phyloP scores from a whole-genome alignment of 2,888 invertebrate genomes.

The Steinernema scapterisci region DNA sequence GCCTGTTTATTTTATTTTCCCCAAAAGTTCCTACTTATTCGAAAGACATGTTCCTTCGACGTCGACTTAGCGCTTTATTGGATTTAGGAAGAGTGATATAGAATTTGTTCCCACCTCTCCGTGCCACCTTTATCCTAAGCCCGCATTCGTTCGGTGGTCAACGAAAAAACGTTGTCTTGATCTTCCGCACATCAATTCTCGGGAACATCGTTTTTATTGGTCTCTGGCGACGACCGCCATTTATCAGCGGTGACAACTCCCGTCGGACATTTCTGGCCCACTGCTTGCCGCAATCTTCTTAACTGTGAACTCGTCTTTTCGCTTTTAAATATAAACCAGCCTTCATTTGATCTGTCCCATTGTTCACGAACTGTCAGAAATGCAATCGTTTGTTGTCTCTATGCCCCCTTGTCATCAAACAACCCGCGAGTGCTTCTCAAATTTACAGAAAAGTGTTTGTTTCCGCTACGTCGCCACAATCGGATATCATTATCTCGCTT shows the following conservation, averaged over 20 bases:
- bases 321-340: neutral
- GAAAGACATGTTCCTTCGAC: neutral
- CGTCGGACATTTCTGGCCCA: neutral
- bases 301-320: no score
- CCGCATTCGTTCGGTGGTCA: neutral
- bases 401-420: neutral
- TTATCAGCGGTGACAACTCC: conserved; percentile 27
- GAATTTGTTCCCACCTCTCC: neutral
- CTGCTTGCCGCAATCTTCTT: neutral
- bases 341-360: neutral
- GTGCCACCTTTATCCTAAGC: conserved; percentile 1
- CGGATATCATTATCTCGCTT: conserved; percentile 26
- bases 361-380: conserved; percentile 6
- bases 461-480: conserved; percentile 2
- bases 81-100: neutral
- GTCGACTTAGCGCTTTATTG: conserved; percentile 19
- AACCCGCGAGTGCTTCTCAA: neutral
- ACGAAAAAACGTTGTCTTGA: neutral
- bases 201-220: conserved; percentile 20
- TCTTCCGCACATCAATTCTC: conserved; percentile 13
- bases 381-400: neutral
- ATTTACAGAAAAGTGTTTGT: conserved; percentile 7
- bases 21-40: conserved; percentile 2
- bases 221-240: conserved; percentile 1
- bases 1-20: neutral